These are phyloP conservation scores for Pterois miles DNA, from an alignment of 2,797 vertebrate species.

Conservation along the genomic window DNA sequence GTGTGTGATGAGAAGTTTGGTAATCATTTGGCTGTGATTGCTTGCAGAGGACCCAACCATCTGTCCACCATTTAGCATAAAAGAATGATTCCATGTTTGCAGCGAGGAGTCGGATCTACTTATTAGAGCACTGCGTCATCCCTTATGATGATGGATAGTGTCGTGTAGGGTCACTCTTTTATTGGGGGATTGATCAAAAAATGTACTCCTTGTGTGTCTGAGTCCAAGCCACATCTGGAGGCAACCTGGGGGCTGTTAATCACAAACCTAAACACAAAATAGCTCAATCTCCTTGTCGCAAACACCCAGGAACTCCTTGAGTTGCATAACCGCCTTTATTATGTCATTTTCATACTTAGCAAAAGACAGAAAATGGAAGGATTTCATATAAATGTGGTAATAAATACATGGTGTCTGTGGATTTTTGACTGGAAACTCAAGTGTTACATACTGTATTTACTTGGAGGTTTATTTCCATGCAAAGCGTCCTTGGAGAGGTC, in stretches of 20 bases:
- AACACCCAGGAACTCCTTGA: constrained; percentile 68
- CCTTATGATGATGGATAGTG: constrained; percentile 65
- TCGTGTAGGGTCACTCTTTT: constrained; percentile 53
- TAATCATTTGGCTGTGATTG: constrained; percentile 60
- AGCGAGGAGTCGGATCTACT: constrained; percentile 61
- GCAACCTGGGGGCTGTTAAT: constrained; percentile 74
- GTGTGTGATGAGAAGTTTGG: constrained; percentile 53
- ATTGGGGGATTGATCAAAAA: constrained; percentile 61
- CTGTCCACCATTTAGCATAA: constrained; percentile 71
- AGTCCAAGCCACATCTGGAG: constrained; percentile 74
- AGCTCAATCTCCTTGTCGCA: constrained; percentile 62
- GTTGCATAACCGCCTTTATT: constrained; percentile 62
- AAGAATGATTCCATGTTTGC: constrained; percentile 62
- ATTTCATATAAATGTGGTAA: constrained; percentile 55
- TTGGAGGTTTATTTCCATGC: constrained; percentile 47
- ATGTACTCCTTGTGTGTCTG: constrained; percentile 23
- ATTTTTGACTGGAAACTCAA: constrained; percentile 41
- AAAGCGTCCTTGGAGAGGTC: constrained; percentile 40
- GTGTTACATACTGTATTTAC: constrained; percentile 51
- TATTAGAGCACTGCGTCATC: constrained; percentile 63
- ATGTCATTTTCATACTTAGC: constrained; percentile 52
- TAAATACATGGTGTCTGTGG: constrained; percentile 53
- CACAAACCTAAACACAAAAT: constrained; percentile 73
- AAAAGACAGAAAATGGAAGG: constrained; percentile 47
- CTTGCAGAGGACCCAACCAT: constrained; percentile 57